Evolutionary conservation across 2,888 invertebrate genomes (phyloP).

Genomic region (Drosophila borborema): DNA sequence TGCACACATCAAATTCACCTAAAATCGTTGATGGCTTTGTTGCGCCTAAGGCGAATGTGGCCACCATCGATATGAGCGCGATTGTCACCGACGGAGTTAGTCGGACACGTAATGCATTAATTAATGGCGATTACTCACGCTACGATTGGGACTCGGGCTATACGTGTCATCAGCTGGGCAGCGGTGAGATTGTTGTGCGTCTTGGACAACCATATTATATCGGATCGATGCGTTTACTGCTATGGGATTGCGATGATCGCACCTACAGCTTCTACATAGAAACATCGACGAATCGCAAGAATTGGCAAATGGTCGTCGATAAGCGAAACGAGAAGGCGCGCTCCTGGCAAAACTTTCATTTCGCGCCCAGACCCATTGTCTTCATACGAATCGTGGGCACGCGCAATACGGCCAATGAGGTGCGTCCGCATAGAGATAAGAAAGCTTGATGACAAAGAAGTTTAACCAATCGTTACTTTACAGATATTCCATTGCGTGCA

Average conservation of each 20-base stretch:
- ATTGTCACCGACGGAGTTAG: constrained; percentile 98
- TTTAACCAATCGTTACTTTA: constrained; percentile 30
- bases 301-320: constrained; percentile 96
- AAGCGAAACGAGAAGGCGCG: constrained; percentile 93
- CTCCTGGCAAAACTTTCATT: constrained; percentile 97
- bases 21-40: constrained; percentile 91
- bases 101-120: constrained; percentile 95
- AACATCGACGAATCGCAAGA: constrained; percentile 95
- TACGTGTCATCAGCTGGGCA: constrained; percentile 98
- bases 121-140: constrained; percentile 97
- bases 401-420: constrained; percentile 98
- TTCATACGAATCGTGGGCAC: constrained; percentile 98
- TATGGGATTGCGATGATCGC: constrained; percentile 99
- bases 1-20: constrained; percentile 92
- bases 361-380: constrained; percentile 93
- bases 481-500: constrained; percentile 99
- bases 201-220: constrained; percentile 98
- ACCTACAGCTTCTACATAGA: constrained; percentile 98
- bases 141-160: constrained; percentile 99
- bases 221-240: constrained; percentile 94
- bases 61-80: constrained; percentile 95
- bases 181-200: constrained; percentile 97
- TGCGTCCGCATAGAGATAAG: constrained; percentile 77
- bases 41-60: constrained; percentile 95
- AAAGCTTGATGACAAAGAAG: not conserved